Conservation (phyloP, 2,888 invertebrate species). For the Lasiommata megera region DNA sequence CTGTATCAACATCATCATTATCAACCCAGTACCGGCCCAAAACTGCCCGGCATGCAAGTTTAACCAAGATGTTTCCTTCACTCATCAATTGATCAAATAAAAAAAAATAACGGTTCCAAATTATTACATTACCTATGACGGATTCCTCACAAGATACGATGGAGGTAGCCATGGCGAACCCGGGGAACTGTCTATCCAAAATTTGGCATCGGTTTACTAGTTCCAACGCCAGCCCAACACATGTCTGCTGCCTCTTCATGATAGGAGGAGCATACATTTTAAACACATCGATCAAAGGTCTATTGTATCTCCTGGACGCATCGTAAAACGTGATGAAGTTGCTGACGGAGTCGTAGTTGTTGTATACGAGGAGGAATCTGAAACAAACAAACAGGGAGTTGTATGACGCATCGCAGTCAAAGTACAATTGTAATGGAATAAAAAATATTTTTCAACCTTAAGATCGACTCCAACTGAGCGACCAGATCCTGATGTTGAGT, state of each 20-base stretch:
- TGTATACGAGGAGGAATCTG: conserved; percentile 86
- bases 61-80: no score
- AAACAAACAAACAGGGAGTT: background rate
- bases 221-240: conserved; percentile 93
- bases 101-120: no score
- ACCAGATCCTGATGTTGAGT: conserved; percentile 89
- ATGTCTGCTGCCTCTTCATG: conserved; percentile 89
- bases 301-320: conserved; percentile 81
- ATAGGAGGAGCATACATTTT: conserved; percentile 90
- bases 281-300: conserved; percentile 86
- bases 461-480: conserved; percentile 88
- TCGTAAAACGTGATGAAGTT: conserved; percentile 88
- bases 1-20: no score
- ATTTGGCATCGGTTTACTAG: conserved; percentile 84
- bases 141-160: conserved; percentile 95
- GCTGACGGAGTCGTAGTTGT: conserved; percentile 94
- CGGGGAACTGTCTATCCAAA: conserved; percentile 83
- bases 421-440: no score
- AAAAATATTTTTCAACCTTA: no score
- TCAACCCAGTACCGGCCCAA: no score
- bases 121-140: conserved; percentile 55
- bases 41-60: no score
- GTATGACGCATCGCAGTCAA: no score
- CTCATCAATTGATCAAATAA: no score
- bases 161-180: conserved; percentile 81